Evolutionary conservation across 2,888 invertebrate species (phyloP).

Genomic region (Notodonta ziczac): DNA sequence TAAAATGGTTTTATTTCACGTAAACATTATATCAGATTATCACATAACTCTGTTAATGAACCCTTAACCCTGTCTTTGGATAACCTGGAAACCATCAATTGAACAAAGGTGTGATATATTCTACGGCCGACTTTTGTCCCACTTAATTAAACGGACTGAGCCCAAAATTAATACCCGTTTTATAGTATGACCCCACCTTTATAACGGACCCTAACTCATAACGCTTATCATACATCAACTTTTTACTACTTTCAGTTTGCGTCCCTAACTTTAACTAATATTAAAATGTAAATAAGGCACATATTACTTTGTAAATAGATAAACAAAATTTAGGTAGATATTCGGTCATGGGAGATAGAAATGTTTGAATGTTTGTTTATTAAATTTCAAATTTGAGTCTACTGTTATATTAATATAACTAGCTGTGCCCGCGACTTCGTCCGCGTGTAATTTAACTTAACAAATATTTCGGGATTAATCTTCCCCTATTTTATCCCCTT

Average conservation of each 20-base stretch:
- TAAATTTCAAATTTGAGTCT: slow-evolving; percentile 6
- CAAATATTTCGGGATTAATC: too few species aligned
- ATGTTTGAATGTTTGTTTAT: slow-evolving; percentile 15
- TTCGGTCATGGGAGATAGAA: slow-evolving; percentile 33
- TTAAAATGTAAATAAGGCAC: slow-evolving; percentile 36
- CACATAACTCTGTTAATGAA: not conserved
- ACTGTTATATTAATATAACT: too few species aligned
- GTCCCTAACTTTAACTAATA: slow-evolving; percentile 28
- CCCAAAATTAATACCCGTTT: not conserved
- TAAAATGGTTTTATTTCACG: not conserved
- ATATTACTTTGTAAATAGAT: slow-evolving; percentile 40
- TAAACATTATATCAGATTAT: not conserved
- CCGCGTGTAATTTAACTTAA: not conserved
- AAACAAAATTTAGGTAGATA: slow-evolving; percentile 41
- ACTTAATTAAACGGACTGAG: slow-evolving; percentile 1
- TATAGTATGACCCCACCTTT: slow-evolving; percentile 1
- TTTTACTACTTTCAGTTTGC: slow-evolving; percentile 36
- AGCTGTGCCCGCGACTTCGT: too few species aligned
- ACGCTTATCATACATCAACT: slow-evolving; percentile 33
- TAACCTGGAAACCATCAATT: not conserved
- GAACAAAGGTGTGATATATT: slow-evolving; percentile 4
- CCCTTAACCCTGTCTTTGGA: not conserved
- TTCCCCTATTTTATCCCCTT: too few species aligned
- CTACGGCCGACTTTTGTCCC: slow-evolving; percentile 3
- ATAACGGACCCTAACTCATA: slow-evolving; percentile 3